phyloP scores from a whole-genome alignment of 2,113 vertebrate genomes.

The Apodemus speciosus region DNA sequence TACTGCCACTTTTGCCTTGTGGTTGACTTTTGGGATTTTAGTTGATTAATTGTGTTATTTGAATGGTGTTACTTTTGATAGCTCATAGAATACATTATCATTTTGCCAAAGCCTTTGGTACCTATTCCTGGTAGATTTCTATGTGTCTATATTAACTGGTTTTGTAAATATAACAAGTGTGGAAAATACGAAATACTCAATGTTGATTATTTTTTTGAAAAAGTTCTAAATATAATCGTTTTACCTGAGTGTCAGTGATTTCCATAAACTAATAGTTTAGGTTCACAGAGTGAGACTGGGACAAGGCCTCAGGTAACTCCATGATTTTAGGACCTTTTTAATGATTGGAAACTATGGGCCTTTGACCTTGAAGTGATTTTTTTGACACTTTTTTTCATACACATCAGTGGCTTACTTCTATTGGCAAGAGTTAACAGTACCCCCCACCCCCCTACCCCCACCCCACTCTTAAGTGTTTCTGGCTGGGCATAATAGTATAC shows the following conservation, averaged over 20 bases:
- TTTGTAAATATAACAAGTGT: conserved; percentile 49
- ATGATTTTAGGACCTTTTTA: conserved; percentile 26
- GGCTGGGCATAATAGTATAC: not conserved
- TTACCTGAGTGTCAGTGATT: not conserved
- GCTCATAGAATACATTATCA: not conserved
- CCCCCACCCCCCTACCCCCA: no score
- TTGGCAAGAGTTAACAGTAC: not conserved
- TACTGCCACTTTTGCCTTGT: not conserved
- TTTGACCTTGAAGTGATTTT: not conserved
- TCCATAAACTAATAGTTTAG: not conserved
- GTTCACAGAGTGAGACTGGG: not conserved
- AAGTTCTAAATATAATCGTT: conserved; percentile 31
- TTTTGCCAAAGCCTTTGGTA: conserved; percentile 31
- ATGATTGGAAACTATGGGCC: not conserved
- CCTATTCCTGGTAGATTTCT: not conserved
- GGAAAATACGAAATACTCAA: not conserved
- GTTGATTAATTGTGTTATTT: conserved; percentile 31
- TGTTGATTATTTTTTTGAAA: not conserved
- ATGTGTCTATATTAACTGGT: not conserved
- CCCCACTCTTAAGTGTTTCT: not conserved
- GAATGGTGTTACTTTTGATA: conserved; percentile 15
- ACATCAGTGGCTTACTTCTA: not conserved
- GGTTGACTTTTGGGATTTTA: conserved; percentile 26
- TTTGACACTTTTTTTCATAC: not conserved
- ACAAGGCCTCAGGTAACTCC: no score